Evolutionary conservation across 1,140 invertebrate species (phyloP), one percentile per base, ranked within the genome.

Genomic region (Acromyrmex charruanus): DNA sequence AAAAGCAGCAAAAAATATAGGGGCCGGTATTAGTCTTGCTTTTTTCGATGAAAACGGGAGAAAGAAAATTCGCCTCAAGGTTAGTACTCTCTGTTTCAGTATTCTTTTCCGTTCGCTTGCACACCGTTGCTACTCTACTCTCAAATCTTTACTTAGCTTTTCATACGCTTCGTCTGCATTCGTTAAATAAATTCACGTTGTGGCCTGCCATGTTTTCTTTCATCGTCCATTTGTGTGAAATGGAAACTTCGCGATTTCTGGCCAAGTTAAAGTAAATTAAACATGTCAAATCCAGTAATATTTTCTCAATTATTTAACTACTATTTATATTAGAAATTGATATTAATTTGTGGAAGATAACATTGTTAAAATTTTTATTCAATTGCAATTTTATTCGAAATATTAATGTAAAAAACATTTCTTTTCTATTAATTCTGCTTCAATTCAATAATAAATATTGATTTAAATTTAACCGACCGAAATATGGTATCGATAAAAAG

Each of bases 1-100:
- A 84, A 84, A 84, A 75, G 39, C 80, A 61, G 69, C 69, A 84
- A 75, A 75, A 84, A 84, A 84, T 18, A 9, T 10, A 12, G 28
- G n/a, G 77, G 59, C 44, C 14, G 61, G 7, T 74, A 49, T 72
- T 72, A 61, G 68, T 49, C 80, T 74, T 69, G 63, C 65, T 69
- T 82, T 72, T 49, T n/a, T 61, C 55, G 25, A 28, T 3, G 21
- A 21, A 25, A 31, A 39, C 51, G 25, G 14, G 18, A 74, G 9
- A 21, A 61, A 58, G 53, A 25, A 18, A 84, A 75, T 49, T 75
- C 68, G 79, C 68, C 80, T 75, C 80, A 74, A 84, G 69, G 80
- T 28, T 35, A n/a, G 66, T 25, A 51, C 7, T 49, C 63, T 55
- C 59, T 72, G 18, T 44, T 59, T 55, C 53, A 21, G 53, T 82